Evolutionary conservation across 1,140 invertebrate genomes (phyloP), one percentile per base, ranked within the genome.

Genomic region (Ooceraea biroi): DNA sequence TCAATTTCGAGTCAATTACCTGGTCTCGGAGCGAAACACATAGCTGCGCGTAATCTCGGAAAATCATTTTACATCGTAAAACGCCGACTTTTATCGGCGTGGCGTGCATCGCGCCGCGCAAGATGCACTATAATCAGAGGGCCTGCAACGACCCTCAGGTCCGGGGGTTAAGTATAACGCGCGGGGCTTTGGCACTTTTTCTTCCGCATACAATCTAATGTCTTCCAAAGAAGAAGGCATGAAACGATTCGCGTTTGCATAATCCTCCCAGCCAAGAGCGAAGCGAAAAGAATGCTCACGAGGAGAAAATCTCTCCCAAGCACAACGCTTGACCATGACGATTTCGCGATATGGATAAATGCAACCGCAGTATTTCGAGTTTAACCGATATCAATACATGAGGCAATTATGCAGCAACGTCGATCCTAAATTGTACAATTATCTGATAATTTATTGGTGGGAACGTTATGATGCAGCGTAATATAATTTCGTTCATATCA

Each of bases 1-100:
- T 86, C 66, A 76, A 76, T 87, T 83, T 87, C 65, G 41, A 69
- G 50, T 48, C 65, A 57, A 80, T 80, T 80, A 80, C 76, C 65
- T 57, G 50, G 36, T 3, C 63, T 19, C 63, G 76, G 50, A 30
- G 61, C 76, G 48, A 69, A 78, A 78, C 50, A 36, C 36, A 36
- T 7, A 27, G 19, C 48, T 63, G 63, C 63, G 63, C 50, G 76
- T 44, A 80, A 71, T 71, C 76, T 80, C 36, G 65, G 41, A 48
- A 46, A 71, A 22, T 3, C 65, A 52, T 80, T 80, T 36, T 71
- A 71, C 36, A 19, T 57, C 76, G 76, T 57, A 71, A 78, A 78
- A 69, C 12, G 30, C 22, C 25, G 65, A 80, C 50, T 80, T 80
- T 80, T 80, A 80, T 80, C 76, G 66, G 41, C 65, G 25, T 57